phyloP scores from a whole-genome alignment of 2,888 invertebrate species.

The Nomada flava region DNA sequence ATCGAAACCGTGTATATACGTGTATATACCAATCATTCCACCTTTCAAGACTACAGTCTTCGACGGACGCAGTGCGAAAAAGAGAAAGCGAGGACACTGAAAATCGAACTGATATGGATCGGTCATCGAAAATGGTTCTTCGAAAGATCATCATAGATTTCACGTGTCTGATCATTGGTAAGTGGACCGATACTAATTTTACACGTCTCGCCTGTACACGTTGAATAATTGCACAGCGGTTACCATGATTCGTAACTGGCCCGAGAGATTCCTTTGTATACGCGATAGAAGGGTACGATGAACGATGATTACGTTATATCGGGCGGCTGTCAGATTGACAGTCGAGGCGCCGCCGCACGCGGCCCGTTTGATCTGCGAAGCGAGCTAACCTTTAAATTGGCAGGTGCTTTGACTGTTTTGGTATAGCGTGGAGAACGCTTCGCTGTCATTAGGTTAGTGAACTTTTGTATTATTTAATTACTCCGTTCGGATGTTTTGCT shows the following conservation, averaged over 20 bases:
- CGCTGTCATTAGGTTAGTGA: conserved; percentile 26
- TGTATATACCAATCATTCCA: too few relatives aligned
- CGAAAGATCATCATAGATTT: conserved; percentile 89
- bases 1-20: background rate
- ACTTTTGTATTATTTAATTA: conserved; percentile 25
- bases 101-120: conserved; percentile 83
- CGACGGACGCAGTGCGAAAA: background rate
- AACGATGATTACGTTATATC: conserved; percentile 60
- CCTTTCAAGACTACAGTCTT: background rate
- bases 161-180: conserved; percentile 88
- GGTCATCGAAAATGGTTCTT: conserved; percentile 86
- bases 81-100: too few relatives aligned
- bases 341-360: conserved; percentile 67
- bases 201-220: background rate
- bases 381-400: conserved; percentile 58
- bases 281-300: conserved; percentile 32
- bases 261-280: conserved; percentile 50
- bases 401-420: conserved; percentile 48
- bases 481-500: background rate
- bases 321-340: conserved; percentile 74
- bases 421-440: conserved; percentile 28
- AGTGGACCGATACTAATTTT: conserved; percentile 82
- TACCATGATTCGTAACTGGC: too few relatives aligned
- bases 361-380: conserved; percentile 56
- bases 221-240: background rate